Percentiles rank a stretch among this genome's conserved stretches.
phyloP scores from a whole-genome alignment of 2,113 vertebrate genomes.

The Macquaria ambigua region DNA sequence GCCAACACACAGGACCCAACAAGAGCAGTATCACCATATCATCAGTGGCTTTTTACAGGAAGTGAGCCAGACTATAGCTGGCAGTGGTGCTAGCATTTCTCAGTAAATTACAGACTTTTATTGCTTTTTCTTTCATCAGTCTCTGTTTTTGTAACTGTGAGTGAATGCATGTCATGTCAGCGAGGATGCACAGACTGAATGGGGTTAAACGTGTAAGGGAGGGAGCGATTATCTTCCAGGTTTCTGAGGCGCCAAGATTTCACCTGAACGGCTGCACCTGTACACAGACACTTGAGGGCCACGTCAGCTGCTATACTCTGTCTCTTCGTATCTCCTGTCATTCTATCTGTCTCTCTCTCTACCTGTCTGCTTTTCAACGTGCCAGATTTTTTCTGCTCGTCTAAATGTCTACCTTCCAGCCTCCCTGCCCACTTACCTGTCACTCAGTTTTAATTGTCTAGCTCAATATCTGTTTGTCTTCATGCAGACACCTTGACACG shows the following conservation, averaged over 20 bases:
- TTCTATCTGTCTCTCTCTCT: constrained; percentile 27
- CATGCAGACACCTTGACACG: constrained; percentile 28
- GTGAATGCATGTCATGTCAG: constrained; percentile 35
- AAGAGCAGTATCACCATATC: constrained; percentile 45
- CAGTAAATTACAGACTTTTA: constrained; percentile 45
- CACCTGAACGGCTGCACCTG: constrained; percentile 66
- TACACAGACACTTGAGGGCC: constrained; percentile 35
- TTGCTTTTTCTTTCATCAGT: constrained; percentile 10
- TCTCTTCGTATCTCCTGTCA: constrained; percentile 50
- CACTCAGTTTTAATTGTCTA: constrained; percentile 66
- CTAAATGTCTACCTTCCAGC: constrained; percentile 25
- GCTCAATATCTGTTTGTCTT: constrained; percentile 43
- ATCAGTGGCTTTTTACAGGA: constrained; percentile 41
- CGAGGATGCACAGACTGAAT: constrained; percentile 15
- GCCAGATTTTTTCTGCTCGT: constrained; percentile 11
- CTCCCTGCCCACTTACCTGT: constrained; percentile 44
- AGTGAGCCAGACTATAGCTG: neutral
- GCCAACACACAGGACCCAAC: constrained; percentile 10
- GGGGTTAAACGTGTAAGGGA: constrained; percentile 43
- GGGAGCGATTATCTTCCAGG: constrained; percentile 44
- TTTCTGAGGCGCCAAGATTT: constrained; percentile 48
- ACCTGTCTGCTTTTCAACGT: constrained; percentile 29
- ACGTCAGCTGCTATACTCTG: constrained; percentile 33
- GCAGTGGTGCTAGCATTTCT: neutral
- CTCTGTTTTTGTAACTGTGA: constrained; percentile 24